These are phyloP conservation scores for Anguilla japonica DNA, from an alignment of 2,113 vertebrate genomes.

Conservation along the genomic window DNA sequence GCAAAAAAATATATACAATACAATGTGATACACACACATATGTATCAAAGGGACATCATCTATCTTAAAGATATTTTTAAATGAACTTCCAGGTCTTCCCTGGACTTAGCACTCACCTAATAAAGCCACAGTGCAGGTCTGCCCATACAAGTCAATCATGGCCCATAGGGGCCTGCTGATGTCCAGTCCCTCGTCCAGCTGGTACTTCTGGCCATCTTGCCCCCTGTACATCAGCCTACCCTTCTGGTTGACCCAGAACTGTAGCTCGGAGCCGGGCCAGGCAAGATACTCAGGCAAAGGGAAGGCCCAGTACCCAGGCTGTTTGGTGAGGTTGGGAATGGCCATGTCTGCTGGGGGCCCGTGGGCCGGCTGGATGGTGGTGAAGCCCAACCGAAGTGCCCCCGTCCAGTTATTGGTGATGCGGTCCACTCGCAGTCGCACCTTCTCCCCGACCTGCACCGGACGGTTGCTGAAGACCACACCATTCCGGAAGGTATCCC, in stretches of 20 bases:
- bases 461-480: conserved; percentile 79
- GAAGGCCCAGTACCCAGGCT: conserved; percentile 64
- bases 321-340: conserved; percentile 70
- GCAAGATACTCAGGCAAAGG: conserved; percentile 46
- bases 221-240: conserved; percentile 53
- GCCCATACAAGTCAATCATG: conserved; percentile 81
- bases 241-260: conserved; percentile 71
- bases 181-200: conserved; percentile 47
- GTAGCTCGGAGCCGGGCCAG: conserved; percentile 49
- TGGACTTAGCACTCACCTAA: conserved; percentile 65
- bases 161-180: conserved; percentile 72
- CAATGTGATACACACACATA: no score
- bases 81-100: neutral
- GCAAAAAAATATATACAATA: no score
- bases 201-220: neutral
- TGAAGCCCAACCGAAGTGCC: conserved; percentile 79
- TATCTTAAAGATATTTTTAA: neutral
- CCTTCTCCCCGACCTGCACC: conserved; percentile 56
- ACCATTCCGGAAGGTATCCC: conserved; percentile 65
- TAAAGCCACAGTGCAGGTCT: conserved; percentile 70
- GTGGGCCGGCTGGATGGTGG: conserved; percentile 61
- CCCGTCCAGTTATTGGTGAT: conserved; percentile 58
- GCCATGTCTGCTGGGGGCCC: conserved; percentile 58
- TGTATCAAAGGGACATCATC: no score
- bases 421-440: conserved; percentile 63